phyloP scores from a whole-genome alignment of 2,113 vertebrate species.

The Taurulus bubalis region DNA sequence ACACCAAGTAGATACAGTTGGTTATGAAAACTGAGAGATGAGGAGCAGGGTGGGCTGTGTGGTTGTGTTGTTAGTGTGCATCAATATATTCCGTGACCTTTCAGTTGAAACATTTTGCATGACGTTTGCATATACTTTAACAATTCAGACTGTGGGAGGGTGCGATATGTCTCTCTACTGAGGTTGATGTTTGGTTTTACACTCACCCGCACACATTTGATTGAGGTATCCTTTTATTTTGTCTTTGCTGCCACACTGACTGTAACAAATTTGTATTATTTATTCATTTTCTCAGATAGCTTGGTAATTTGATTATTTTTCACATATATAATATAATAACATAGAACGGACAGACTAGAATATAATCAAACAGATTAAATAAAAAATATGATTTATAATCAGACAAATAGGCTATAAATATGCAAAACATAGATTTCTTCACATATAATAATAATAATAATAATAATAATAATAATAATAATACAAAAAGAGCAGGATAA shows the following conservation, averaged over 20 bases:
- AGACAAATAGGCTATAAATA: not conserved
- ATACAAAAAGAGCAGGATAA: not conserved
- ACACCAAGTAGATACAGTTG: constrained; percentile 48
- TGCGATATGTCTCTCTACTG: not conserved
- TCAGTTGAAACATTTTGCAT: constrained; percentile 63
- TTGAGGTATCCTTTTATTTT: no score
- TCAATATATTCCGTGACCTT: constrained; percentile 66
- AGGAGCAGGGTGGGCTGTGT: constrained; percentile 38
- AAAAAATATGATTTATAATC: not conserved
- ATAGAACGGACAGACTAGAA: not conserved
- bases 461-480: not conserved
- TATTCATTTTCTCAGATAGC: not conserved
- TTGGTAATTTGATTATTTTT: not conserved
- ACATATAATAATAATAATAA: not conserved
- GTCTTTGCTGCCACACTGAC: no score
- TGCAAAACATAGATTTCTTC: not conserved
- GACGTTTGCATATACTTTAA: constrained; percentile 67
- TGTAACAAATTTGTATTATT: not conserved
- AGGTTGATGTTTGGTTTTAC: constrained; percentile 45
- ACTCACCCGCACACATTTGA: not conserved
- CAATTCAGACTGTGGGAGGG: constrained; percentile 46
- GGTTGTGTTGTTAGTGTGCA: constrained; percentile 55
- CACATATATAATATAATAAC: not conserved
- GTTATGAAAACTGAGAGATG: constrained; percentile 38
- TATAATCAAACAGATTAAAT: not conserved